Evolutionary conservation across 2,113 vertebrate species (phyloP).

Genomic region (Apus apus): DNA sequence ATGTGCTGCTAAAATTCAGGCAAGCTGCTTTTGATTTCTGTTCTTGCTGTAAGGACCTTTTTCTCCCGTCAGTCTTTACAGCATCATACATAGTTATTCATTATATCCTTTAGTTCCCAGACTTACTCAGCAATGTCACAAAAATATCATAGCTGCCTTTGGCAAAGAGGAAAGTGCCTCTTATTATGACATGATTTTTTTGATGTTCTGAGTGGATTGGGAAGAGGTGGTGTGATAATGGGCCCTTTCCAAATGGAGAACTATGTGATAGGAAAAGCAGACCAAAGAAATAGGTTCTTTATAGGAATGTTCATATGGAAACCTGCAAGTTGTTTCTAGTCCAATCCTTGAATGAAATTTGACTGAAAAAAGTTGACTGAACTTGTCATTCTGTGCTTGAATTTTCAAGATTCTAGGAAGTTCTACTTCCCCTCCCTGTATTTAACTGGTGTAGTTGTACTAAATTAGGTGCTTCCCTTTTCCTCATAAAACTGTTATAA

Average conservation of each 20-base stretch:
- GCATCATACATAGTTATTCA: not conserved
- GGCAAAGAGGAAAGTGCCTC: not conserved
- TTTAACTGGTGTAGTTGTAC: not conserved
- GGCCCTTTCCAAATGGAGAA: not conserved
- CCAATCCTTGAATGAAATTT: not conserved
- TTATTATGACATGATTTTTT: not conserved
- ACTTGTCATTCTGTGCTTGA: not conserved
- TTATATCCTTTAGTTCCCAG: not conserved
- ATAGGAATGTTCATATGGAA: not conserved
- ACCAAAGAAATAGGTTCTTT: not conserved
- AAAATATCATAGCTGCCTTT: not conserved
- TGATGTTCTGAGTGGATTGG: not conserved
- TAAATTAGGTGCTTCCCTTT: not conserved
- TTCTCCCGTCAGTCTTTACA: not conserved
- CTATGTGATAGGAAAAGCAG: not conserved
- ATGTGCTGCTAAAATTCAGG: not conserved
- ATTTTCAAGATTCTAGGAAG: not conserved
- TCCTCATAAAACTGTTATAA: not conserved
- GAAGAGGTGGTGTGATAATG: not conserved
- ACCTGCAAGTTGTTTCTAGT: not conserved
- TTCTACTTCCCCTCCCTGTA: fast-evolving
- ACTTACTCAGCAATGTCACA: not conserved
- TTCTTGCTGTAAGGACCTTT: not conserved
- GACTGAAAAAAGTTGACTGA: not conserved
- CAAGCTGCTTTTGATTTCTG: not conserved